Evolutionary conservation across 2,888 invertebrate species (phyloP).

Genomic region (Lymantria dispar): DNA sequence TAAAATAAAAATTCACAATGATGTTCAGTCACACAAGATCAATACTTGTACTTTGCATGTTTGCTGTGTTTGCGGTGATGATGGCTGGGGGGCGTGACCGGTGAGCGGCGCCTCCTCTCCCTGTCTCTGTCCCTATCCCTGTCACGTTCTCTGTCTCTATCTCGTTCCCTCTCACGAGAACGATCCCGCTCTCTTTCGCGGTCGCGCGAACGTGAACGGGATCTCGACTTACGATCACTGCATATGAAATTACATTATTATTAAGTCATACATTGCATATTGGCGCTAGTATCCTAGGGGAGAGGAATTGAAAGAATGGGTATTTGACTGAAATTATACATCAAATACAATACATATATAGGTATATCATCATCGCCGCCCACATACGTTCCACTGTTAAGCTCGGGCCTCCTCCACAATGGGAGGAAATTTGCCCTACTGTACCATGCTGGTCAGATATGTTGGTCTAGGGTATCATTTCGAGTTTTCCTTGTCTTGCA

Average conservation of each 20-base stretch:
- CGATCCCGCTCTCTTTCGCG: constrained; percentile 47
- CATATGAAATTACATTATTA: not conserved
- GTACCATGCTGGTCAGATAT: too few species aligned
- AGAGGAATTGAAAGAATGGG: too few species aligned
- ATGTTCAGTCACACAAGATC: constrained; percentile 9
- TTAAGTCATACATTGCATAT: too few species aligned
- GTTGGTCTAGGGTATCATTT: too few species aligned
- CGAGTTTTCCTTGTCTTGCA: too few species aligned
- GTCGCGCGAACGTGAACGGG: constrained; percentile 59
- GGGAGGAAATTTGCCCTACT: too few species aligned
- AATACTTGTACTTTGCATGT: constrained; percentile 74
- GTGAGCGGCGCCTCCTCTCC: constrained; percentile 58
- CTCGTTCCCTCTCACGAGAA: constrained; percentile 48
- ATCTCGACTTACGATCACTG: constrained; percentile 65
- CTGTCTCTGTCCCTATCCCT: constrained; percentile 44
- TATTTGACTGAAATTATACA: too few species aligned
- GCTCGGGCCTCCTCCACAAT: too few species aligned
- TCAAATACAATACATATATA: too few species aligned
- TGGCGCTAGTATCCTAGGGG: too few species aligned
- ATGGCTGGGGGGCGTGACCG: constrained; percentile 67
- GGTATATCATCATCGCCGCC: too few species aligned
- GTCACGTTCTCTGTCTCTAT: constrained; percentile 49
- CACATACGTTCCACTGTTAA: too few species aligned
- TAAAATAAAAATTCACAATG: constrained; percentile 12
- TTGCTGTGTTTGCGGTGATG: constrained; percentile 70